A percentile compares a stretch with the other conserved stretches of the same genome.
Evolutionary conservation across 2,113 vertebrate genomes (phyloP).

Genomic region (Boulengeromyrus knoepffleri): DNA sequence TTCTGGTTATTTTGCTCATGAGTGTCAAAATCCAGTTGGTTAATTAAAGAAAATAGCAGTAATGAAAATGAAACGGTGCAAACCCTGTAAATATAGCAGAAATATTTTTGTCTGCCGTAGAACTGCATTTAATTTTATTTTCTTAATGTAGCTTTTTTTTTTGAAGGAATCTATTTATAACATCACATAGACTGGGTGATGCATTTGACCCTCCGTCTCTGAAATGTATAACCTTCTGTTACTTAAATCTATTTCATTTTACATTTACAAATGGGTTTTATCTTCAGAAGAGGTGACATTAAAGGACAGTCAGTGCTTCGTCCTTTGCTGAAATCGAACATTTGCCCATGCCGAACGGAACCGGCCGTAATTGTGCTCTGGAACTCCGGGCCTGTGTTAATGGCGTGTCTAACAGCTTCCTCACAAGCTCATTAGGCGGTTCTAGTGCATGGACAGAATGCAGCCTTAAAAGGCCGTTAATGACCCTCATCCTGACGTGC

Average conservation of each 20-base stretch:
- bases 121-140: not conserved
- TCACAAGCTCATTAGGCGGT: conserved; percentile 15
- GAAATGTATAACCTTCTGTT: not conserved
- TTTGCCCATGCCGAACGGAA: not conserved
- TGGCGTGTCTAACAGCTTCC: conserved; percentile 13
- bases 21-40: not conserved
- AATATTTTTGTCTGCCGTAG: not conserved
- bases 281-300: conserved; percentile 11
- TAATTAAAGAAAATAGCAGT: not conserved
- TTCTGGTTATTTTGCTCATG: no score
- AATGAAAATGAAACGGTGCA: not conserved
- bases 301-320: not conserved
- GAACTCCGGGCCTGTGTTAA: not conserved
- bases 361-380: not conserved
- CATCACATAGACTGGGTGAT: not conserved
- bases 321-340: not conserved
- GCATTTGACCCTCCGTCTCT: not conserved
- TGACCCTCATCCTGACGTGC: not conserved
- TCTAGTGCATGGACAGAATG: conserved; percentile 11
- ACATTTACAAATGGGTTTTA: not conserved
- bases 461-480: conserved; percentile 10
- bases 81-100: not conserved
- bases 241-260: not conserved
- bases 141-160: not conserved
- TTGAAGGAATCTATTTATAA: not conserved